These are phyloP conservation scores for Orthosia cruda DNA, from an alignment of 2,888 invertebrate genomes.

Conservation along the genomic window DNA sequence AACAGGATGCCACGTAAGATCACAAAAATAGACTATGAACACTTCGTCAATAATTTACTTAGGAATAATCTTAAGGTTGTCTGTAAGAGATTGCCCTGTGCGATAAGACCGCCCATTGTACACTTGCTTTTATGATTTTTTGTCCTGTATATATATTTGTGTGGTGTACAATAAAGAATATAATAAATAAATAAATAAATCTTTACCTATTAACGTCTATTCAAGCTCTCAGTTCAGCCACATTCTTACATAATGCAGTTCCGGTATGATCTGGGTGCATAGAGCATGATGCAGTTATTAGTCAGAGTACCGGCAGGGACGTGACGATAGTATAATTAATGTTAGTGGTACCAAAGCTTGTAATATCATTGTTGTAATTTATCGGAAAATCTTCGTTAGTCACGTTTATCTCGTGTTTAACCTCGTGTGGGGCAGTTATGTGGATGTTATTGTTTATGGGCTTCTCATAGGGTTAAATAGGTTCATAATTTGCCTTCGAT, in stretches of 20 bases:
- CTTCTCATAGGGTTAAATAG: background rate
- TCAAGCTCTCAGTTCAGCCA: background rate
- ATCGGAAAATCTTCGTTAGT: slow-evolving; percentile 40
- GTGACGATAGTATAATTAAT: slow-evolving; percentile 43
- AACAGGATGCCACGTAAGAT: background rate
- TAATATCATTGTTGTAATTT: slow-evolving; percentile 33
- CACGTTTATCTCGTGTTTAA: slow-evolving; percentile 17
- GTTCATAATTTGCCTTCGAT: background rate
- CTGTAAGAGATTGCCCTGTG: too few species aligned
- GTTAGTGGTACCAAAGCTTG: slow-evolving; percentile 32
- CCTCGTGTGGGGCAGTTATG: background rate
- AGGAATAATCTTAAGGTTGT: too few species aligned
- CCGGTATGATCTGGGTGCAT: slow-evolving; percentile 27
- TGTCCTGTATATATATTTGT: too few species aligned
- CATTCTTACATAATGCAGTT: slow-evolving; percentile 40
- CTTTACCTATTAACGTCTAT: background rate
- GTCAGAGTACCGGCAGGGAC: slow-evolving; percentile 35
- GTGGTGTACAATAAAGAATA: too few species aligned
- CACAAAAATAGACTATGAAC: background rate
- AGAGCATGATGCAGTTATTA: slow-evolving; percentile 37
- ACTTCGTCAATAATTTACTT: background rate
- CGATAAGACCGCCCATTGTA: too few species aligned
- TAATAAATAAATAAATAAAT: too few species aligned
- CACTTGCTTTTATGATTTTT: too few species aligned
- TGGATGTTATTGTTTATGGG: background rate